Conservation (phyloP, 1,140 invertebrate genomes). For the Panagrolaimus sp. region DNA sequence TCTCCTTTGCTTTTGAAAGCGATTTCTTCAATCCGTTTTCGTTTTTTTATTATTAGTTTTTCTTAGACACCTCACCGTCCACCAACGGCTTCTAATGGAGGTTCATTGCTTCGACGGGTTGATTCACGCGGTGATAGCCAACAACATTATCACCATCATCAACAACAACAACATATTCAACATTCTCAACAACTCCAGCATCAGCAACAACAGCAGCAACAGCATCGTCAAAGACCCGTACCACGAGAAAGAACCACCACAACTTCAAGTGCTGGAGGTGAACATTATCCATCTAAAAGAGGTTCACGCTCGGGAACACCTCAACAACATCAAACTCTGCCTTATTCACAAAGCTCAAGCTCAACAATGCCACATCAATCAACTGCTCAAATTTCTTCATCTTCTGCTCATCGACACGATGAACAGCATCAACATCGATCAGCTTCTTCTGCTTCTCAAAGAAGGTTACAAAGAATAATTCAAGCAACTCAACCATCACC, state of each 20-base stretch:
- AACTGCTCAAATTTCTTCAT: slow-evolving; percentile 11
- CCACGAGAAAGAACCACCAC: neutral
- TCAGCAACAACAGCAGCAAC: slow-evolving; percentile 8
- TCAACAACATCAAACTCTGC: neutral
- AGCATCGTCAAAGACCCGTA: slow-evolving; percentile 13
- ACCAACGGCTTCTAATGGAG: neutral
- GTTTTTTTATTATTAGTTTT: slow-evolving; percentile 7
- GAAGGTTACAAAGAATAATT: slow-evolving; percentile 33
- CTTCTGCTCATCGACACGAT: slow-evolving; percentile 9
- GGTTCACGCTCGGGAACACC: neutral
- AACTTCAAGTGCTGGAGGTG: neutral
- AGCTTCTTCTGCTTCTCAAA: slow-evolving; percentile 24
- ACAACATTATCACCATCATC: slow-evolving; percentile 1
- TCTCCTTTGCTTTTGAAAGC: neutral
- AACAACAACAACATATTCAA: neutral
- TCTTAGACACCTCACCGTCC: slow-evolving; percentile 6
- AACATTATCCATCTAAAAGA: neutral
- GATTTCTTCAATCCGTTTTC: neutral
- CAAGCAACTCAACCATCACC: slow-evolving; percentile 42
- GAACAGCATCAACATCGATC: slow-evolving; percentile 20
- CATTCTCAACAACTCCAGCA: neutral
- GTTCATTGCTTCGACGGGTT: neutral
- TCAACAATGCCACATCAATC: neutral
- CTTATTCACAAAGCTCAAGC: slow-evolving; percentile 1
- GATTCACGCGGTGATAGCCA: neutral